Percentiles rank a stretch among this genome's conserved stretches.
Conservation (phyloP, 2,888 invertebrate species). For the Dryobotodes eremita region DNA sequence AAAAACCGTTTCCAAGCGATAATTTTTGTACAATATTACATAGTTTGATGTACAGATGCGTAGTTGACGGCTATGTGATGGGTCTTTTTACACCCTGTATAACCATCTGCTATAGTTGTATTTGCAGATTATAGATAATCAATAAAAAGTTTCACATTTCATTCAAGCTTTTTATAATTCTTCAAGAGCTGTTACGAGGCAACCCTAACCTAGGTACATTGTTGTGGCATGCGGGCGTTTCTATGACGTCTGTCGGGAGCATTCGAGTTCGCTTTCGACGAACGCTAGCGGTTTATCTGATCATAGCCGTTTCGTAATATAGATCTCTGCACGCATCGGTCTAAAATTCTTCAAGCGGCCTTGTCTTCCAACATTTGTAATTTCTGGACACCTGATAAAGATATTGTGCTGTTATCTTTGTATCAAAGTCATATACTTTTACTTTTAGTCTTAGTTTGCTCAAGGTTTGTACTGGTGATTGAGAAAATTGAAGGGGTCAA, state of each 20-base stretch:
- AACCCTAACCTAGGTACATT: slow-evolving; percentile 60
- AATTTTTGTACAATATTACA: too few relatives aligned
- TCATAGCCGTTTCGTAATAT: slow-evolving; percentile 82
- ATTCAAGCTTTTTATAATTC: not conserved
- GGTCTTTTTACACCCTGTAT: too few relatives aligned
- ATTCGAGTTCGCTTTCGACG: slow-evolving; percentile 79
- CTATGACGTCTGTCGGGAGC: slow-evolving; percentile 77
- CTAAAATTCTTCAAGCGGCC: slow-evolving; percentile 81
- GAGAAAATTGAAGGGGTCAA: slow-evolving; percentile 46
- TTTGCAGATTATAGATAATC: not conserved
- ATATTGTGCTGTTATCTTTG: slow-evolving; percentile 75
- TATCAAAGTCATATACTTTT: slow-evolving; percentile 74
- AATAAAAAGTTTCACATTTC: not conserved
- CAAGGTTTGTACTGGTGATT: slow-evolving; percentile 61
- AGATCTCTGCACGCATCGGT: slow-evolving; percentile 80
- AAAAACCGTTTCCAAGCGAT: too few relatives aligned
- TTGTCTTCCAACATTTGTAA: slow-evolving; percentile 81
- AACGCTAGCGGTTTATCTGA: slow-evolving; percentile 84
- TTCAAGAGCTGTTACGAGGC: slow-evolving; percentile 8
- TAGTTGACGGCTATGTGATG: too few relatives aligned
- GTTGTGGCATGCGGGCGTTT: slow-evolving; percentile 67
- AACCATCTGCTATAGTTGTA: not conserved
- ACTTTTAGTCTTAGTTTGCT: slow-evolving; percentile 70
- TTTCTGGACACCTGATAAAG: slow-evolving; percentile 81
- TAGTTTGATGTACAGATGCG: too few relatives aligned